Base-by-base conservation (phyloP, 2,113 vertebrate genomes). In the Clarias magur region DNA sequence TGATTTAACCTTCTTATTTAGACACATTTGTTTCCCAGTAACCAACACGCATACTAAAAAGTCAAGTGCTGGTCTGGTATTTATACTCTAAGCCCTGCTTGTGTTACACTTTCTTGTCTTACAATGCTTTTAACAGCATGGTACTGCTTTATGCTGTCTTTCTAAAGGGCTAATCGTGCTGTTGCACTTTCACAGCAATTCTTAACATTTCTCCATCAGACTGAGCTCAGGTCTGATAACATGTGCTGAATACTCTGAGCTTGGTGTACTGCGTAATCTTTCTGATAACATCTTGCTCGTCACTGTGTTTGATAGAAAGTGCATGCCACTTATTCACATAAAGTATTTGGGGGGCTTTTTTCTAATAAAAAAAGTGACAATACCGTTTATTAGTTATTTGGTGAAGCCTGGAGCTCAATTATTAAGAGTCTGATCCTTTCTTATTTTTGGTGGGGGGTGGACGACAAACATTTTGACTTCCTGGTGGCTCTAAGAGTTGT, bases 391-490 rank as follows among this genome's bases (percentile, higher is more conserved):
- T 38, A 70, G 27, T 21, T 75, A 53, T 48, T 25, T 53, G 72
- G 3, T 42, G 72, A n/a, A 78, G 38, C 42, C 42, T 13, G 6
- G 38, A 53, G 42, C 88, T 91, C 82, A 91, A 92, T 95, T 95
- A 95, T 95, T 95, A 92, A 93, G 84, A 89, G 86, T 84, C 88
- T 87, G 90, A 94, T 94, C 94, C 93, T 93, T 93, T 93, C 89
- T 90, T 86, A 68, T 89, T 30, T 73, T 11, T 34, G 30, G 30
- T 34, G 30, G 30, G 30, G 1, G 30, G 30, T 34, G 30, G 86
- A 92, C 93, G 92, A 95, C 95, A 94, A 93, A 87, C 80, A 48
- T 88, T 90, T 93, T 95, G 30, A 34, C 30, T 34, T 93, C 91
- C 63, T 92, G 88, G 89, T 93, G 91, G 91, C 92, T 92, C 87